Evolutionary conservation across 2,888 invertebrate genomes (phyloP).

Genomic region (Andrena marginata): DNA sequence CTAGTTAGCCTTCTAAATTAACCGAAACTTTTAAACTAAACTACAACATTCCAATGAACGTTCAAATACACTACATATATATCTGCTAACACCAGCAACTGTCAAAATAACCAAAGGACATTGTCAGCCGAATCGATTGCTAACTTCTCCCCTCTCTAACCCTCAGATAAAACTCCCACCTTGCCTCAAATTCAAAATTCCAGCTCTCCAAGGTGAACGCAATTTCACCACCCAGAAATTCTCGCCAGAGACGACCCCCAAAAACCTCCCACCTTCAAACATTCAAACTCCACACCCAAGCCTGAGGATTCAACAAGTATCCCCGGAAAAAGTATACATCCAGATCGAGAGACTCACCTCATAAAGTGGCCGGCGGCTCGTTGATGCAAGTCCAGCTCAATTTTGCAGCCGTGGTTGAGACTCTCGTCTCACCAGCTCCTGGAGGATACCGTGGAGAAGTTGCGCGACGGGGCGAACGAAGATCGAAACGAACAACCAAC

Average conservation of each 20-base stretch:
- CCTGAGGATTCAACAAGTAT: not conserved
- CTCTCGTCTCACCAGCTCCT: slow-evolving; percentile 73
- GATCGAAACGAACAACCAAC: slow-evolving; percentile 36
- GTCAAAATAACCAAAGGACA: too few species aligned
- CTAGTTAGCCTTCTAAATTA: too few species aligned
- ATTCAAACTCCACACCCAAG: not conserved
- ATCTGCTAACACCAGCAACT: too few species aligned
- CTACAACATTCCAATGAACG: too few species aligned
- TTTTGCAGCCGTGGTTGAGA: slow-evolving; percentile 87
- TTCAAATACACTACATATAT: too few species aligned
- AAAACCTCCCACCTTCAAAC: not conserved
- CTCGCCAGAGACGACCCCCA: too few species aligned
- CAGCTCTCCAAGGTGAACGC: not conserved
- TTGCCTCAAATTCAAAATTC: not conserved
- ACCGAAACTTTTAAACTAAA: too few species aligned
- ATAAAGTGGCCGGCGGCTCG: slow-evolving; percentile 92
- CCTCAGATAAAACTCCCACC: too few species aligned
- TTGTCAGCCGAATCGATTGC: too few species aligned
- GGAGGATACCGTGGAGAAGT: not conserved
- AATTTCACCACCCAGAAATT: too few species aligned
- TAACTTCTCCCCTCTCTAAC: too few species aligned
- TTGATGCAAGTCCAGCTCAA: slow-evolving; percentile 91
- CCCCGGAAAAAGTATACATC: too few species aligned
- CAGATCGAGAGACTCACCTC: slow-evolving; percentile 85
- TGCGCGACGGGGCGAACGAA: not conserved